Conservation (phyloP, 2,888 invertebrate genomes). For the Mythimna albipuncta region DNA sequence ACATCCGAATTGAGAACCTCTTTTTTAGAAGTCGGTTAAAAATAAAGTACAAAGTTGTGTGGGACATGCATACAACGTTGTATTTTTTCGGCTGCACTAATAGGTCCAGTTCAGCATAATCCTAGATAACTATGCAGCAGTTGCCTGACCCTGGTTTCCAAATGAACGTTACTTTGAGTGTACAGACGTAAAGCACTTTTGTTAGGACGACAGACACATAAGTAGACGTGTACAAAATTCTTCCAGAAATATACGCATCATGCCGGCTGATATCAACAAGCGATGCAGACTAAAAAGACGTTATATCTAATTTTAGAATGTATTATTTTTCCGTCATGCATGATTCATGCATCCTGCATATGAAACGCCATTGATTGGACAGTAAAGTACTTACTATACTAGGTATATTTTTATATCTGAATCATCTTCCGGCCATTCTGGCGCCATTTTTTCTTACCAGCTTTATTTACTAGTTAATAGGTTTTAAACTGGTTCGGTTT, state of each 20-base stretch:
- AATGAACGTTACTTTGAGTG: no score
- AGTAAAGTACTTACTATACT: constrained; percentile 62
- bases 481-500: constrained; percentile 59
- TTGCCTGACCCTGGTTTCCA: no score
- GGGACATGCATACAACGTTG: no score
- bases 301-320: constrained; percentile 43
- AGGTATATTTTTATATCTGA: constrained; percentile 67
- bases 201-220: background rate
- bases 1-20: no score
- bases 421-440: constrained; percentile 75
- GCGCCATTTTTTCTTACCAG: constrained; percentile 50
- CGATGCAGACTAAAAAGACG: constrained; percentile 21
- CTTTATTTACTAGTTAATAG: constrained; percentile 44
- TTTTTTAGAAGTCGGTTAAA: no score
- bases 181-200: no score
- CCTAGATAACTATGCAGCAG: no score
- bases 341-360: constrained; percentile 79
- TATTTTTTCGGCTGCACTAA: no score
- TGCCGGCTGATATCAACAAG: constrained; percentile 21
- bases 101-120: no score
- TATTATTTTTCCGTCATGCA: constrained; percentile 64
- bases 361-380: constrained; percentile 78
- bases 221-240: background rate
- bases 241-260: background rate
- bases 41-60: no score